Conservation (phyloP, 2,113 vertebrate species). For the Osmerus mordax region DNA sequence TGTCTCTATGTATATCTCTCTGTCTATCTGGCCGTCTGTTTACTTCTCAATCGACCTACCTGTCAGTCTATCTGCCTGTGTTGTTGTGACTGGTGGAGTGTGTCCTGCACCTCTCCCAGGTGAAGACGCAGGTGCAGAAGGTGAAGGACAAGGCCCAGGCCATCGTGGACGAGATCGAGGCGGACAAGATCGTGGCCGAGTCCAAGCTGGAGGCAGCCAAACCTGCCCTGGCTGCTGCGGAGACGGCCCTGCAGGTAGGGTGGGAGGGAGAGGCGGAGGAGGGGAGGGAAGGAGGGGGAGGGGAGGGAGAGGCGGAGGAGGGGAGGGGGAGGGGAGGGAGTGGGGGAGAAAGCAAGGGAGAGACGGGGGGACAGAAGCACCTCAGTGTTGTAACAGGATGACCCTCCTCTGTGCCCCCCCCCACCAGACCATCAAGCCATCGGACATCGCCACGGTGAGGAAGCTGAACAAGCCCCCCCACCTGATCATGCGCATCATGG, state of each 20-base stretch:
- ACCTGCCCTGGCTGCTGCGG: conserved; percentile 75
- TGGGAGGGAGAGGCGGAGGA: not conserved
- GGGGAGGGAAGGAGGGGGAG: not conserved
- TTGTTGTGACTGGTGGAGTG: not conserved
- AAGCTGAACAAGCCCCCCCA: conserved; percentile 83
- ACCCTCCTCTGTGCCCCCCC: not conserved
- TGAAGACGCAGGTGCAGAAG: conserved; percentile 80
- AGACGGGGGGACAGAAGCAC: too few relatives aligned
- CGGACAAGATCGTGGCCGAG: conserved; percentile 75
- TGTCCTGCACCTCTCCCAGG: conserved; percentile 27
- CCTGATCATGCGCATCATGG: conserved; percentile 88
- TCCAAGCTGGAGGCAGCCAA: conserved; percentile 79
- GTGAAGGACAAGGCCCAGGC: conserved; percentile 84
- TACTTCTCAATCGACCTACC: not conserved
- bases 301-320: not conserved
- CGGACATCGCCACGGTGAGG: conserved; percentile 82
- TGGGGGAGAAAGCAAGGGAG: not conserved
- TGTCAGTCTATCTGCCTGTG: not conserved
- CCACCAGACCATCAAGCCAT: conserved; percentile 79
- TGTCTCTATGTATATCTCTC: not conserved
- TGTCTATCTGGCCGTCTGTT: not conserved
- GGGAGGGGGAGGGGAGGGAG: not conserved
- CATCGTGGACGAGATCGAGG: conserved; percentile 80
- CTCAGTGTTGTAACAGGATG: not conserved
- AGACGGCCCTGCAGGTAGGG: conserved; percentile 73